Evolutionary conservation across 2,888 invertebrate species (phyloP).

Genomic region (Falcaria lacertinaria): DNA sequence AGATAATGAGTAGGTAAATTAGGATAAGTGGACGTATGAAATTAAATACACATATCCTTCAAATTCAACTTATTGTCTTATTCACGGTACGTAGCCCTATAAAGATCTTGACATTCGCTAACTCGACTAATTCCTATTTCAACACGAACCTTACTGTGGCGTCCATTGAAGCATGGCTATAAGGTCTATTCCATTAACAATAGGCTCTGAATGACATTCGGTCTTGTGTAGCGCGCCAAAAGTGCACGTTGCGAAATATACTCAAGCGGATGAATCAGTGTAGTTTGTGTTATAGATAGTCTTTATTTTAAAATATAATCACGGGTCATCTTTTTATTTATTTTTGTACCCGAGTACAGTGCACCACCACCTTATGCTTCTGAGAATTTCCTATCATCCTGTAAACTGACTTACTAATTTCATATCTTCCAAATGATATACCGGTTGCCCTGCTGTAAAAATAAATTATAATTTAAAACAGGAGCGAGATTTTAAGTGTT

Average conservation of each 20-base stretch:
- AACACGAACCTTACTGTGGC: constrained; percentile 30
- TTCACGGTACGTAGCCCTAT: background rate
- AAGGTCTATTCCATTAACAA: constrained; percentile 56
- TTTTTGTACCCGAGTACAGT: too few relatives aligned
- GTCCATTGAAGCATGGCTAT: constrained; percentile 41
- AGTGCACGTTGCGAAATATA: constrained; percentile 28
- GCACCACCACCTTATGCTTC: too few relatives aligned
- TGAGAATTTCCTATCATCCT: too few relatives aligned
- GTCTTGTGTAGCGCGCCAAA: constrained; percentile 10
- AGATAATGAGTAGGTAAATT: too few relatives aligned
- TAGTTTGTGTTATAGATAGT: background rate
- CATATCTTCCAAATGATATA: too few relatives aligned
- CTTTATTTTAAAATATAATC: background rate
- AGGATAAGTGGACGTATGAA: too few relatives aligned
- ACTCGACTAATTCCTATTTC: constrained; percentile 39
- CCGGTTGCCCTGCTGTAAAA: too few relatives aligned
- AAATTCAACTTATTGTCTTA: background rate
- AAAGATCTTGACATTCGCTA: constrained; percentile 39
- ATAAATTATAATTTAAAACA: too few relatives aligned
- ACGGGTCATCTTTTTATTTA: background rate
- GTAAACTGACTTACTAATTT: too few relatives aligned
- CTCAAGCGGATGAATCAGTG: constrained; percentile 17
- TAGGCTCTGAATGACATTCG: constrained; percentile 14
- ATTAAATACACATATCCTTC: too few relatives aligned
- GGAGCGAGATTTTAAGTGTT: too few relatives aligned